Evolutionary conservation across 2,888 invertebrate genomes (phyloP).

Genomic region (Pristionchus exspectatus): DNA sequence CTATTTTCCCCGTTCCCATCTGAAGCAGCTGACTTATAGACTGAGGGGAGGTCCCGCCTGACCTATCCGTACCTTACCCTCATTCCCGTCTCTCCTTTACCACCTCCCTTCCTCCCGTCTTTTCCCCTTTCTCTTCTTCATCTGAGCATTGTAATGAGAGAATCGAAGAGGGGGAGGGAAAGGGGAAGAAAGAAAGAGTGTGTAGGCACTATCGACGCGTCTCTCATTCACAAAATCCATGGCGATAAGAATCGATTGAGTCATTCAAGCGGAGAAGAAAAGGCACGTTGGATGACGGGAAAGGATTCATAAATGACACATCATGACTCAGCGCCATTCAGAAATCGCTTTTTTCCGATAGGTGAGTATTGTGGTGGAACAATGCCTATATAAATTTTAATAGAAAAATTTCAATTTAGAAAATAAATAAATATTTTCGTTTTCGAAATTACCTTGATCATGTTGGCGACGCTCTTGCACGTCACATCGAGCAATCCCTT

Average conservation of each 20-base stretch:
- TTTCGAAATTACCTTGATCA: slow-evolving; percentile 80
- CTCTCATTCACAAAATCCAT: not conserved
- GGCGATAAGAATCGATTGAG: slow-evolving; percentile 6
- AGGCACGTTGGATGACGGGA: not conserved
- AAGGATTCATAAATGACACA: not conserved
- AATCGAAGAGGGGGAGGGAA: not conserved
- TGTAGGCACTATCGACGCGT: not conserved
- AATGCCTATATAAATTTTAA: not conserved
- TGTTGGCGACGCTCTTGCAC: slow-evolving; percentile 88
- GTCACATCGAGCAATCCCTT: slow-evolving; percentile 93
- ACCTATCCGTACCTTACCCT: slow-evolving; percentile 15
- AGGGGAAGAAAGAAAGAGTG: not conserved
- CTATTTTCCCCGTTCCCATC: not conserved
- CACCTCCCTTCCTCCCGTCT: not conserved
- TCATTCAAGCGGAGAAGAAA: not conserved
- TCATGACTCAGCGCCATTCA: not conserved
- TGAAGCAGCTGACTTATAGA: slow-evolving; percentile 25
- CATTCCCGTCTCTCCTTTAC: not conserved
- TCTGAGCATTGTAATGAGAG: slow-evolving; percentile 16
- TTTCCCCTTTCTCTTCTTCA: not conserved
- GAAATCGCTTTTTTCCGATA: not conserved
- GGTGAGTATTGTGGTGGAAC: not conserved
- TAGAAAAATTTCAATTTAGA: not conserved
- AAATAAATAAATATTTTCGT: not conserved
- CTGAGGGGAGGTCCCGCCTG: not conserved